A percentile compares a stretch with the other conserved stretches of the same genome.
Evolutionary conservation across 2,888 invertebrate species (phyloP).

Genomic region (Drosophila atripex): DNA sequence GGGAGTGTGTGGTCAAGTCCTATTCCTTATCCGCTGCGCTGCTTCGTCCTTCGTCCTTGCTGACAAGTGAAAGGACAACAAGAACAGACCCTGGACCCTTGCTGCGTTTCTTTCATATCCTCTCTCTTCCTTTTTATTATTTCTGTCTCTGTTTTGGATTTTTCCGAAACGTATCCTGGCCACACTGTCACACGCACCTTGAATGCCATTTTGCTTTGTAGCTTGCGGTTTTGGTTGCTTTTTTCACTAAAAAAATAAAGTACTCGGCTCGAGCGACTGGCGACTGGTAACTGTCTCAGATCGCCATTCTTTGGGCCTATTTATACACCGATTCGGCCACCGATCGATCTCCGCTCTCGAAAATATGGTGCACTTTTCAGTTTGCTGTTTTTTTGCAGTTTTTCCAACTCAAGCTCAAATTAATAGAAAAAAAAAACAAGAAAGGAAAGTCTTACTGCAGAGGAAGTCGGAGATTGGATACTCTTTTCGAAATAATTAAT

Average conservation of each 20-base stretch:
- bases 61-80: conserved; percentile 2
- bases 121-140: background rate
- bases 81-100: background rate
- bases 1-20: background rate
- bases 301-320: conserved; percentile 72
- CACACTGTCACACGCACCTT: conserved; percentile 67
- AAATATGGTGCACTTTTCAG: conserved; percentile 55
- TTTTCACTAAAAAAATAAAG: conserved; percentile 51
- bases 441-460: background rate
- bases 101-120: background rate
- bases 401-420: background rate
- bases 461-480: background rate
- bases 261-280: conserved; percentile 30
- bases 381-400: conserved; percentile 5
- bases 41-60: background rate
- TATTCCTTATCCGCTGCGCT: background rate
- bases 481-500: background rate
- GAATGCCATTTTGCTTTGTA: conserved; percentile 63
- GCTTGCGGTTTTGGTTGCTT: conserved; percentile 5
- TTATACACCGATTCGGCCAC: conserved; percentile 57
- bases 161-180: background rate
- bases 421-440: conserved; percentile 1
- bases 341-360: conserved; percentile 32
- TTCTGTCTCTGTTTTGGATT: background rate
- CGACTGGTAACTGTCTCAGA: conserved; percentile 71